These are phyloP conservation scores for Antechinus stuartii DNA, from an alignment of 2,113 vertebrate genomes.

Conservation along the genomic window DNA sequence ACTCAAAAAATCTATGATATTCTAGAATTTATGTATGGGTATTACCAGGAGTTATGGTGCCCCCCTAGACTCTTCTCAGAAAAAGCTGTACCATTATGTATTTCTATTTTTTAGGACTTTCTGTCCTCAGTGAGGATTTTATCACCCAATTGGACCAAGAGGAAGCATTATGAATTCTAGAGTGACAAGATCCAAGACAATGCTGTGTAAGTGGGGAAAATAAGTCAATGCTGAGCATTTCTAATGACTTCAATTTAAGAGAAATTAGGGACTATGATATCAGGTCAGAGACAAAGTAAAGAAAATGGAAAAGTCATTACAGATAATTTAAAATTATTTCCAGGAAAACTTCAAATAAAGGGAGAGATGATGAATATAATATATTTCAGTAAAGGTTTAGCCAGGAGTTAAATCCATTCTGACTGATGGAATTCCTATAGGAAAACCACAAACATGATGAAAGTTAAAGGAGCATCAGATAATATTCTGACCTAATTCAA, in stretches of 20 bases:
- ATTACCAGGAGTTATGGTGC: not conserved
- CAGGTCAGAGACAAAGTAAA: not conserved
- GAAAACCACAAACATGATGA: not conserved
- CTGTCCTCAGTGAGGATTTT: not conserved
- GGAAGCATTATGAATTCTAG: not conserved
- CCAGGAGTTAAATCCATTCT: not conserved
- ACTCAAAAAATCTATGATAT: not conserved
- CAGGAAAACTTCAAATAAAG: not conserved
- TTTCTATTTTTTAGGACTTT: not conserved
- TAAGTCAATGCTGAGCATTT: not conserved
- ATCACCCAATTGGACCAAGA: not conserved
- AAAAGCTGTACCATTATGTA: not conserved
- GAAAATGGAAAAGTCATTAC: not conserved
- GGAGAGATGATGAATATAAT: not conserved
- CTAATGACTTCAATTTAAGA: not conserved
- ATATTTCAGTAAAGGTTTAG: not conserved
- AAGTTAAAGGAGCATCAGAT: not conserved
- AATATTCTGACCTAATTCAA: not conserved
- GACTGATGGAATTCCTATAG: not conserved
- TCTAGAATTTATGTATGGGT: too few species aligned
- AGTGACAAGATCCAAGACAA: not conserved
- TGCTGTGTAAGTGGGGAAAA: not conserved
- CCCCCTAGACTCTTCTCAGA: not conserved
- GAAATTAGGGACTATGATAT: not conserved
- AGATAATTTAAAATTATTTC: not conserved